phyloP scores from a whole-genome alignment of 1,140 invertebrate species.

The Dinothrombium tinctorium region DNA sequence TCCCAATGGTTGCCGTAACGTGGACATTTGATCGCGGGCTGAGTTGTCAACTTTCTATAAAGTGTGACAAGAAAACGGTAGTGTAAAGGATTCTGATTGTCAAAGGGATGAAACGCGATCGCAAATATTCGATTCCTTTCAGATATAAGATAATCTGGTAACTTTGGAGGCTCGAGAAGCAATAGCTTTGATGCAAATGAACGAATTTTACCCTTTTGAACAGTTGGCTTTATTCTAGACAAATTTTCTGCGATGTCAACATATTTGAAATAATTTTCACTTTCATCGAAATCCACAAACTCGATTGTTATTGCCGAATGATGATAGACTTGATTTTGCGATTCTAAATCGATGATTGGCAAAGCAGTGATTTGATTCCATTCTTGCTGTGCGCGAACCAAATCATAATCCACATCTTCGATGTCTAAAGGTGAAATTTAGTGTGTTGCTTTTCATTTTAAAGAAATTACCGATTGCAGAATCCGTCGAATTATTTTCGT shows the following conservation, averaged over 20 bases:
- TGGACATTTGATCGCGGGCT: slow-evolving; percentile 23
- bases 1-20: slow-evolving; percentile 31
- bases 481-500: too few relatives aligned
- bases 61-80: slow-evolving; percentile 26
- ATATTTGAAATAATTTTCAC: too few relatives aligned
- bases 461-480: too few relatives aligned
- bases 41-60: slow-evolving; percentile 27
- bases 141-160: slow-evolving; percentile 20
- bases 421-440: background rate
- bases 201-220: too few relatives aligned
- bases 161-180: too few relatives aligned
- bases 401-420: background rate
- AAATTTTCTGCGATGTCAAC: too few relatives aligned
- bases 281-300: too few relatives aligned
- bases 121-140: slow-evolving; percentile 26
- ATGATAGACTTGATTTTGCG: too few relatives aligned
- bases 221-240: too few relatives aligned
- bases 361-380: slow-evolving; percentile 5
- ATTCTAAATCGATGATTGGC: slow-evolving; percentile 5
- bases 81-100: slow-evolving; percentile 24
- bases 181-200: too few relatives aligned
- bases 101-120: slow-evolving; percentile 25
- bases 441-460: too few relatives aligned
- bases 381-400: background rate
- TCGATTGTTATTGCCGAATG: too few relatives aligned